Evolutionary conservation across 2,888 invertebrate species (phyloP).

Genomic region (Eupithecia dodoneata): DNA sequence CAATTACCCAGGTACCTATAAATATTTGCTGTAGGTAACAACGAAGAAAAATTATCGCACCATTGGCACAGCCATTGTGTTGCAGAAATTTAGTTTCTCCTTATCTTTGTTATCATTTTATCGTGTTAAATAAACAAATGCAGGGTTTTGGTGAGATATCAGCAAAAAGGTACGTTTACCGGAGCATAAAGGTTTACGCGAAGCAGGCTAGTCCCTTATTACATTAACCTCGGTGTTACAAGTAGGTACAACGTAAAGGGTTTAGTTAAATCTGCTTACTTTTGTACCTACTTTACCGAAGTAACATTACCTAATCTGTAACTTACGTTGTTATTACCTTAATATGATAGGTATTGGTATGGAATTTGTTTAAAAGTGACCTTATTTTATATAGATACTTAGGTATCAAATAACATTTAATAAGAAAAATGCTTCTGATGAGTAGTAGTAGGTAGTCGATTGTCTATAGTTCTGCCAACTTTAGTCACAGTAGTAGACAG

Average conservation of each 20-base stretch:
- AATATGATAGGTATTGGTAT: not conserved
- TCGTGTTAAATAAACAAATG: slow-evolving; percentile 18
- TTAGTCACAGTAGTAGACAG: not conserved
- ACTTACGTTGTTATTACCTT: slow-evolving; percentile 16
- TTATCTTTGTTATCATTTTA: slow-evolving; percentile 25
- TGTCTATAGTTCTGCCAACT: not conserved
- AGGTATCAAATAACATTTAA: not conserved
- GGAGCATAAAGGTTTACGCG: slow-evolving; percentile 37
- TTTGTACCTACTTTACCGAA: slow-evolving; percentile 37
- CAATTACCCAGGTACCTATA: too few relatives aligned
- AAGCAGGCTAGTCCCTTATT: slow-evolving; percentile 53
- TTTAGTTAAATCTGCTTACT: slow-evolving; percentile 52
- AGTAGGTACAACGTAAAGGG: slow-evolving; percentile 41
- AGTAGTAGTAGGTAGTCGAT: not conserved
- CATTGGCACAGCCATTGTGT: not conserved
- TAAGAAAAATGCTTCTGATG: not conserved
- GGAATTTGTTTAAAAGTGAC: not conserved
- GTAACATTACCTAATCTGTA: too few relatives aligned
- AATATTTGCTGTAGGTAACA: not conserved
- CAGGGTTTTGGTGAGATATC: slow-evolving; percentile 16
- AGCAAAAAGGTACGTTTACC: slow-evolving; percentile 38
- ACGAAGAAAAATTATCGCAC: not conserved
- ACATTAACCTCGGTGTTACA: slow-evolving; percentile 49
- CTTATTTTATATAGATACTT: not conserved
- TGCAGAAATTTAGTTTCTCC: slow-evolving; percentile 1